Evolutionary conservation across 2,888 invertebrate species (phyloP), one percentile per base, ranked within the genome.

Genomic region (Rhamnusium bicolor): DNA sequence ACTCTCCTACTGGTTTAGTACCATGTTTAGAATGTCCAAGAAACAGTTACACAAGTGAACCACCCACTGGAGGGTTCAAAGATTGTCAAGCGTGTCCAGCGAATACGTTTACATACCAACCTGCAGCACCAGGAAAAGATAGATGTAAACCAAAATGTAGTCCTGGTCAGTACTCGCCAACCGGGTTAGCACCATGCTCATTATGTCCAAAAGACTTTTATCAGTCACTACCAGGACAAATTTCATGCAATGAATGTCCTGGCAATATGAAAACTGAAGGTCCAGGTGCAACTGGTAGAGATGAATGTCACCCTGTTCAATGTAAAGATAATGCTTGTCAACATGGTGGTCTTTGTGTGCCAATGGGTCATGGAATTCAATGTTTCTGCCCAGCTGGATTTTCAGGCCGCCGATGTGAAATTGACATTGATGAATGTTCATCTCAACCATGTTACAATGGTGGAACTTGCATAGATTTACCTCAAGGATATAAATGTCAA

Each of bases 401-500:
- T 89, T 96, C 96, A 0, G 98, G 98, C 70, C 92, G 95, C 73
- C 92, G 96, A 73, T 98, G 98, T 87, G 98, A 98, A 89, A 92
- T 96, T 75, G 98, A 98, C 82, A 96, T 98, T 60, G 96, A 98
- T 84, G 98, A 98, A 85, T 98, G 98, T 86, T 94, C 94, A 5
- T 97, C 97, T 6, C 94, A 95, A 82, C 98, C 98, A 16, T 98
- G 98, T 86, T 96, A 95, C 86, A 98, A 98, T 84, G 94, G 95
- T 6, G 98, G 96, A 19, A 94, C 94, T 29, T 98, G 98, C 87
- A 93, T 95, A 56, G 98, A 98, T 88, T 90, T 94, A 69, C 96
- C 97, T 0, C 98, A 98, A 90, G 96, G 96, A 12, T 98, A 97
- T 85, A 92, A 94, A 80, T 98, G 98, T 82, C 93, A 95, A 76